Evolutionary conservation across 2,113 vertebrate species (phyloP).

Genomic region (Acrocephalus kingi): DNA sequence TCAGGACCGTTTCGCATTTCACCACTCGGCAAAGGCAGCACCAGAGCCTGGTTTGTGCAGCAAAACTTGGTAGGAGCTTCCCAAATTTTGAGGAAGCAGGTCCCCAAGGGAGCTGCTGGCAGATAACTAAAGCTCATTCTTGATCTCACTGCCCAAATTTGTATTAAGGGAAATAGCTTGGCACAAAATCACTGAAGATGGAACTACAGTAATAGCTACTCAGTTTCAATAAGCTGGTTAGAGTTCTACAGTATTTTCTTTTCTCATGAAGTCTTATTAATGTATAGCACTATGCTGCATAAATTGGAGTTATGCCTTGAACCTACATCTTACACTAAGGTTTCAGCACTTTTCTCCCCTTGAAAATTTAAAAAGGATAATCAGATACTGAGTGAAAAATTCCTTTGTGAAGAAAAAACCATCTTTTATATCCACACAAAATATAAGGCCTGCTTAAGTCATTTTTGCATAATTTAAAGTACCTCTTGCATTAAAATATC

Average conservation of each 20-base stretch:
- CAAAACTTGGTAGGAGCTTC: neutral
- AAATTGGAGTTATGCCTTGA: neutral
- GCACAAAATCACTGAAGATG: neutral
- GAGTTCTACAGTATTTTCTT: neutral
- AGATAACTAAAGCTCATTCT: neutral
- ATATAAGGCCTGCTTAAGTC: accelerated
- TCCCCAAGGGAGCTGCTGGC: neutral
- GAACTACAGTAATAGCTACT: neutral
- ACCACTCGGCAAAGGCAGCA: neutral
- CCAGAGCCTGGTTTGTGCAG: neutral
- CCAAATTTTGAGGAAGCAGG: neutral
- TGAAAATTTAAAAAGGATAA: neutral
- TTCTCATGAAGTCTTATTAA: neutral
- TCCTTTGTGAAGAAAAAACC: neutral
- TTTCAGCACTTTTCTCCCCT: neutral
- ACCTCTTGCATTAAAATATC: neutral
- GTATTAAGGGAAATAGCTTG: neutral
- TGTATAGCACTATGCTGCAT: neutral
- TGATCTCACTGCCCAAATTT: neutral
- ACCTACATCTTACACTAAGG: neutral
- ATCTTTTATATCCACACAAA: neutral
- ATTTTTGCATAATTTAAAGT: neutral
- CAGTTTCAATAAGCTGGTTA: neutral
- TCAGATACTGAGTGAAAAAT: neutral
- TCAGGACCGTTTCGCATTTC: neutral